Evolutionary conservation across 37 sponge, comb jelly and placozoan genomes (phyloP).

Genomic region (Bolinopsis microptera): DNA sequence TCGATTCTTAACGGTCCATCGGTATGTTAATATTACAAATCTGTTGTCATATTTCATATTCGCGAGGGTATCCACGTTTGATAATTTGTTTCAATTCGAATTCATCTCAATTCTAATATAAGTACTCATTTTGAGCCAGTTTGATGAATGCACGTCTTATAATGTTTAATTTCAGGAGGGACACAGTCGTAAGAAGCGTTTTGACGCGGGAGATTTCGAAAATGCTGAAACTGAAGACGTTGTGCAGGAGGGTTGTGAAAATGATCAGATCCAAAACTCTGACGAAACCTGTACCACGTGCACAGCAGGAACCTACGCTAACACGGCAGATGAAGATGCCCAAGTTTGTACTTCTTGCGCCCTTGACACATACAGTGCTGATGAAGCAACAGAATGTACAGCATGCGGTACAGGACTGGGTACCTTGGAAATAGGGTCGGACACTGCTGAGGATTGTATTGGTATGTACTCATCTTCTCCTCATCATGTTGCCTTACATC

Average conservation of each 20-base stretch:
- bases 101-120: not conserved
- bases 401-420: not conserved
- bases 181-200: not conserved
- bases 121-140: no score
- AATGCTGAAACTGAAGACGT: not conserved
- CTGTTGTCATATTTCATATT: no score
- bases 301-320: conserved; percentile 43
- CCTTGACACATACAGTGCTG: not conserved
- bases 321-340: not conserved
- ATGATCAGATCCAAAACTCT: not conserved
- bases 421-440: not conserved
- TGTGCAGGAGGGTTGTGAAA: not conserved
- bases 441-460: not conserved
- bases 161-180: no score
- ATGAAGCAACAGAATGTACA: not conserved
- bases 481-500: not conserved
- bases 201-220: not conserved
- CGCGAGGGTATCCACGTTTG: no score
- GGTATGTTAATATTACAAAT: not conserved
- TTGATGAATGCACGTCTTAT: no score
- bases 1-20: not conserved
- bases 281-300: not conserved
- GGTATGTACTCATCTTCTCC: not conserved
- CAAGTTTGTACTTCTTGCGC: not conserved
- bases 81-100: no score